These are phyloP conservation scores for Phoxinus dragarum DNA, from an alignment of 2,797 vertebrate genomes.

Conservation along the genomic window DNA sequence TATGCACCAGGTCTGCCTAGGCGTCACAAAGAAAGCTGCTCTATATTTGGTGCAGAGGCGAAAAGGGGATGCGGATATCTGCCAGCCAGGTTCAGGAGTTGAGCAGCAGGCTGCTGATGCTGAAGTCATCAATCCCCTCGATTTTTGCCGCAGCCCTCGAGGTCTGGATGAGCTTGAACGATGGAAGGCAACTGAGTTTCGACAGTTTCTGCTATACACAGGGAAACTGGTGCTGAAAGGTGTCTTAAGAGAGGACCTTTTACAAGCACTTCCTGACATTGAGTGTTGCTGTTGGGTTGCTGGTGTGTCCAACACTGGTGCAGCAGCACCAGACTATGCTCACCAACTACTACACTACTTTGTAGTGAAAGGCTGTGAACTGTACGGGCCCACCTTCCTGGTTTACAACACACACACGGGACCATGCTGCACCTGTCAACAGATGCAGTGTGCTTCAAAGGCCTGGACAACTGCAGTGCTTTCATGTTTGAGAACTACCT, in stretches of 20 bases:
- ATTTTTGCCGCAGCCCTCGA: constrained; percentile 9
- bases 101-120: not conserved
- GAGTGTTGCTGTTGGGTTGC: too few relatives aligned
- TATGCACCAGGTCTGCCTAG: constrained; percentile 9
- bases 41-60: too few relatives aligned
- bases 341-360: too few relatives aligned
- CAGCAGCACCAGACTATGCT: too few relatives aligned
- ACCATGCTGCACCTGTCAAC: too few relatives aligned
- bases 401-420: too few relatives aligned
- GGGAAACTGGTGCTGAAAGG: constrained; percentile 18
- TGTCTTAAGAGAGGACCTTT: not conserved
- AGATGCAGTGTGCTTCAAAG: too few relatives aligned
- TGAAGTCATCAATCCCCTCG: not conserved
- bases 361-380: too few relatives aligned
- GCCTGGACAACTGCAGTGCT: too few relatives aligned
- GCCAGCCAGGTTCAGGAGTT: not conserved
- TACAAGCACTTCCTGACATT: not conserved
- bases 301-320: too few relatives aligned
- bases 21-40: not conserved
- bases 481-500: too few relatives aligned
- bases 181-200: not conserved
- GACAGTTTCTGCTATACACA: constrained; percentile 13
- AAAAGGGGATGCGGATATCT: not conserved
- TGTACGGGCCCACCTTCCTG: too few relatives aligned
- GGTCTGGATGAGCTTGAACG: constrained; percentile 9